Percentiles rank a stretch among this genome's conserved stretches.
Conservation (phyloP, 1,140 invertebrate species). For the Diabrotica virgifera region DNA sequence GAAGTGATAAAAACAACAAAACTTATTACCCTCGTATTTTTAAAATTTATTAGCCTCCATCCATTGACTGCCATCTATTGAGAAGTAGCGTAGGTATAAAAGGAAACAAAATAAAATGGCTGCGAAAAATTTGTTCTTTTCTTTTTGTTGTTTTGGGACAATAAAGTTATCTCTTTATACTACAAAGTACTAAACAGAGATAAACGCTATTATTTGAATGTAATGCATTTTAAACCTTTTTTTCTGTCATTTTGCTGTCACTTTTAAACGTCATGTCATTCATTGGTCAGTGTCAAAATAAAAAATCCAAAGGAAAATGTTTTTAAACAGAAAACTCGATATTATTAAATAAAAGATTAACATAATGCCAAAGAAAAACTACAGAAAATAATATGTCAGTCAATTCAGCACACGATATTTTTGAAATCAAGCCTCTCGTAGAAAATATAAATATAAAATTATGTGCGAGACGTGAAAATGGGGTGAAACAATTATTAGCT, state of each 20-base stretch:
- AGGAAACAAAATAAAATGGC: too few species aligned
- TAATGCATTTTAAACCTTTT: background rate
- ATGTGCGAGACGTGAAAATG: slow-evolving; percentile 44
- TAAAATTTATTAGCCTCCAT: too few species aligned
- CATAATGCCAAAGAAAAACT: background rate
- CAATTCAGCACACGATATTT: slow-evolving; percentile 38
- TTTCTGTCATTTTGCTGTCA: background rate
- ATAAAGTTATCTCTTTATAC: too few species aligned
- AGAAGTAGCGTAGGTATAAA: too few species aligned
- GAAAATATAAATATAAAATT: slow-evolving; percentile 44
- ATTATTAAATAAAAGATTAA: background rate
- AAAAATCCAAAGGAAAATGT: slow-evolving; percentile 3
- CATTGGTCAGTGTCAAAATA: background rate
- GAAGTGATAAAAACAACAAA: too few species aligned
- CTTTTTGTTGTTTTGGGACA: too few species aligned
- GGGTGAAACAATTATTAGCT: slow-evolving; percentile 47
- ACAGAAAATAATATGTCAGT: slow-evolving; percentile 21
- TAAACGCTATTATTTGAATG: too few species aligned
- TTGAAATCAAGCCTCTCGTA: slow-evolving; percentile 43
- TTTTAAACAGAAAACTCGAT: background rate
- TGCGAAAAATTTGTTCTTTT: too few species aligned
- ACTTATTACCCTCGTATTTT: too few species aligned
- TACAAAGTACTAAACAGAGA: too few species aligned
- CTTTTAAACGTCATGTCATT: background rate
- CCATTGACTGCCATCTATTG: too few species aligned